Conservation (phyloP, 2,797 vertebrate genomes). For the Acanthurus leucopareius region DNA sequence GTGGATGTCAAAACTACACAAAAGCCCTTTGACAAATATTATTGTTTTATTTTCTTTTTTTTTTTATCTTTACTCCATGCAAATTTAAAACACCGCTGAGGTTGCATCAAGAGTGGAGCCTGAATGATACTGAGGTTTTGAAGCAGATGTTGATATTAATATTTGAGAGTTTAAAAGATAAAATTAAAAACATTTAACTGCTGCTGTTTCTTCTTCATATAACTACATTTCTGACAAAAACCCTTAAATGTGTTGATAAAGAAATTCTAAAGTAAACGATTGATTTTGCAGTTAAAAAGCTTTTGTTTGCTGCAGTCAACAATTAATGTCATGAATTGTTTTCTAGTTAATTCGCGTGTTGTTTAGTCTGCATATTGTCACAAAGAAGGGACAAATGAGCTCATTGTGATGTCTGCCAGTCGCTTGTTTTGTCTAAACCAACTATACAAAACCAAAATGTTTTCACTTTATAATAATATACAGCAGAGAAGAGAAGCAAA, state of each 20-base stretch:
- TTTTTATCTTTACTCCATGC: neutral
- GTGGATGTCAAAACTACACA: neutral
- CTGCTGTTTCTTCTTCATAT: too few relatives aligned
- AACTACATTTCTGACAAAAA: neutral
- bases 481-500: neutral
- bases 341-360: neutral
- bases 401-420: neutral
- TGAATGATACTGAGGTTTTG: neutral
- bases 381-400: neutral
- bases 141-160: neutral
- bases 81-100: too few relatives aligned
- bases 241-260: neutral
- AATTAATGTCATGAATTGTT: too few relatives aligned
- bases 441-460: neutral
- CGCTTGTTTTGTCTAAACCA: neutral
- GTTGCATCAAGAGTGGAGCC: neutral
- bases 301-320: too few relatives aligned
- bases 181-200: too few relatives aligned
- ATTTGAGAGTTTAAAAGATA: neutral
- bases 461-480: neutral
- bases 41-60: neutral
- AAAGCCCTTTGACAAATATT: neutral
- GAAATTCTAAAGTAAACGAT: neutral
- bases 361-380: neutral
- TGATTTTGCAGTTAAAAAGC: too few relatives aligned